Percentiles rank a stretch among this genome's conserved stretches.
Conservation (phyloP, 2,888 invertebrate species). For the Escarpia spicata region DNA sequence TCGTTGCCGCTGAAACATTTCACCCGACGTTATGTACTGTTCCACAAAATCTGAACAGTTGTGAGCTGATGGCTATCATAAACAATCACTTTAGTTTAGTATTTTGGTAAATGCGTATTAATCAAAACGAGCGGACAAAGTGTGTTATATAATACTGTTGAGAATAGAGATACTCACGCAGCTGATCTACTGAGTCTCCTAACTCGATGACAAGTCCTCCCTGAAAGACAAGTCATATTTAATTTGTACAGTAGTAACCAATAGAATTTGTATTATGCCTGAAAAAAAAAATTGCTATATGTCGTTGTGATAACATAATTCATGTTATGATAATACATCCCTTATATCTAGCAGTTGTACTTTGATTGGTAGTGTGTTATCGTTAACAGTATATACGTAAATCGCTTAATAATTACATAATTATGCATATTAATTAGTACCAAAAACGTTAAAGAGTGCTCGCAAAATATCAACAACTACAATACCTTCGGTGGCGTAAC, state of each 20-base stretch:
- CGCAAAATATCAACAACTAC: neutral
- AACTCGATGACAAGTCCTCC: neutral
- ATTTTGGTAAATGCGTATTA: too few species aligned
- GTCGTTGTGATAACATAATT: too few species aligned
- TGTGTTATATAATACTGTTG: neutral
- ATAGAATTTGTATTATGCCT: neutral
- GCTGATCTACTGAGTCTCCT: neutral
- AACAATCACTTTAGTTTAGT: neutral
- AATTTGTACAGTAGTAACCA: neutral
- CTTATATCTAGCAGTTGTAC: too few species aligned
- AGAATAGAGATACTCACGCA: neutral
- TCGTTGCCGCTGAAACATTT: neutral
- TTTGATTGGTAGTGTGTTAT: too few species aligned
- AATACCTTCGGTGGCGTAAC: constrained; percentile 26
- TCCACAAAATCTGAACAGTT: neutral
- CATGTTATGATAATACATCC: too few species aligned
- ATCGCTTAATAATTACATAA: too few species aligned
- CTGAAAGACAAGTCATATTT: neutral
- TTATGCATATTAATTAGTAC: too few species aligned
- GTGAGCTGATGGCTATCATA: neutral
- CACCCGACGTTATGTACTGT: neutral
- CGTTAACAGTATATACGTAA: too few species aligned
- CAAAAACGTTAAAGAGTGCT: neutral
- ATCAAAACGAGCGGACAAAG: constrained; percentile 36
- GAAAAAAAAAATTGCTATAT: neutral